A percentile compares a stretch with the other conserved stretches of the same genome.
phyloP scores from a whole-genome alignment of 2,113 vertebrate species.

The Antechinus stuartii region DNA sequence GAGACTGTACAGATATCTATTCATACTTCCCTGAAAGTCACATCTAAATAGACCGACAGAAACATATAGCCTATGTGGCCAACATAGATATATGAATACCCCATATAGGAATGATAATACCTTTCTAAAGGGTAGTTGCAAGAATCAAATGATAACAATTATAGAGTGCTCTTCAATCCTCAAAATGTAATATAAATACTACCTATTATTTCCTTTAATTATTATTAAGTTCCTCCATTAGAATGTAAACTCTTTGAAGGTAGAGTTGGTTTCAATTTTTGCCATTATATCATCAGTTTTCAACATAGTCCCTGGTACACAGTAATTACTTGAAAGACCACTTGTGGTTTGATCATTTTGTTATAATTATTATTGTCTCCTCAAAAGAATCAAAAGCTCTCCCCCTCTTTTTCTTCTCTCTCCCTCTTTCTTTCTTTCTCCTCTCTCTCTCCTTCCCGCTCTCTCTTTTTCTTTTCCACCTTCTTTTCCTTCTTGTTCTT shows the following conservation, averaged over 20 bases:
- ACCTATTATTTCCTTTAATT: neutral
- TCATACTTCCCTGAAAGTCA: neutral
- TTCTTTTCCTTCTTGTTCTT: too few species aligned
- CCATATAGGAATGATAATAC: neutral
- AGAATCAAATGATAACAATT: neutral
- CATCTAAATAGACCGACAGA: neutral
- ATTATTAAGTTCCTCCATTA: neutral
- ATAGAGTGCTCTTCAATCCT: neutral
- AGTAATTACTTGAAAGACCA: neutral
- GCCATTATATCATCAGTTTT: neutral
- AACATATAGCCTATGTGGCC: neutral
- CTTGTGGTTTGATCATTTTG: neutral
- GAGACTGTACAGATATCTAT: neutral
- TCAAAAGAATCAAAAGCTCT: neutral
- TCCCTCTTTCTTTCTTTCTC: neutral
- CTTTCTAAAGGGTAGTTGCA: neutral
- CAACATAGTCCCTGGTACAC: neutral
- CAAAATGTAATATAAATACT: neutral
- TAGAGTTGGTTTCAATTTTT: neutral
- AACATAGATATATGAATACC: neutral
- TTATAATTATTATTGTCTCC: neutral
- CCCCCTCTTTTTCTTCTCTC: too few species aligned
- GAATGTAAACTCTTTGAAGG: neutral
- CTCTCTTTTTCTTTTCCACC: too few species aligned
- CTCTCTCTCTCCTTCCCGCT: too few species aligned